Evolutionary conservation across 2,797 vertebrate species (phyloP), one percentile per base, ranked within the genome.

Genomic region (Phylloscopus collybita): DNA sequence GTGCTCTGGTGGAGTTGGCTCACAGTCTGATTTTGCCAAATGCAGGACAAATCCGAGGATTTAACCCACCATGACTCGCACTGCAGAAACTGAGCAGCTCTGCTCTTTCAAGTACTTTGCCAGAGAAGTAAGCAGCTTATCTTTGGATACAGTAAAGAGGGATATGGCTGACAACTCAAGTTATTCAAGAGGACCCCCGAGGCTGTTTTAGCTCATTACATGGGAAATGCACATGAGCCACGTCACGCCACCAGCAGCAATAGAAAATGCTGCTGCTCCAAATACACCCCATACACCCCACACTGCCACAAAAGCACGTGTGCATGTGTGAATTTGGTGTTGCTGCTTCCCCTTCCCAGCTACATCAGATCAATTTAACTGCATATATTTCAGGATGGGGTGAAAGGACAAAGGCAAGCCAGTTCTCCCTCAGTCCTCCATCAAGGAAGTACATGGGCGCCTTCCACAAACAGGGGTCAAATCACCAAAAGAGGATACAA

Each of bases 401-500:
- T 42, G 27, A 83, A 75, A 78, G 23, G 20, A 62, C 10, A 79
- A 73, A 23, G 6, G 19, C 0, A 3, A 88, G 50, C 34, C 67
- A 34, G 45, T 20, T 82, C 23, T 56, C 38, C 22, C 3, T 44
- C 57, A 49, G 56, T 67, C 23, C 22, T 44, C 34, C 40, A 59
- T 7, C 40, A 42, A 76, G 49, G 17, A 88, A 67, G 30, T 34
- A 54, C 4, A 1, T 1, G 13, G 10, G 14, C 1, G 3, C 7
- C 64, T 62, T 47, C 57, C 3, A 7, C 38, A 56, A 71, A 75
- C 0, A n/a, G 6, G 19, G 34, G 29, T 38, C 62, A 67, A 75
- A 90, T 59, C 56, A 96, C 23, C 61, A 84, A 66, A 74, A 1
- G 47, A 99, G 99, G 99, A 99, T 99, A 99, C 99, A 99, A 98